These are phyloP conservation scores for Natator depressus DNA, from an alignment of 2,113 vertebrate species.

Conservation along the genomic window DNA sequence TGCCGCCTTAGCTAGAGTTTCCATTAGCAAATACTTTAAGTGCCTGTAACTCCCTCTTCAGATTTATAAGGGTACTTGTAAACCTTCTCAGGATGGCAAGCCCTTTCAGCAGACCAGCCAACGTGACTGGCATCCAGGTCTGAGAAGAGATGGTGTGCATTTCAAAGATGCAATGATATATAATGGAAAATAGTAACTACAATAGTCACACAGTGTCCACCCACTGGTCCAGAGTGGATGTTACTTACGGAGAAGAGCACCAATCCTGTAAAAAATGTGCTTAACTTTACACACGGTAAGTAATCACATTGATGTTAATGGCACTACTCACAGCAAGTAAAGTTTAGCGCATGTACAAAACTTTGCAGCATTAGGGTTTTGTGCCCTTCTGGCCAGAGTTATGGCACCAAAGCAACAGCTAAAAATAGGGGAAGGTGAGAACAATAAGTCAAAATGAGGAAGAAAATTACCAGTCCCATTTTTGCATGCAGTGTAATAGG, in stretches of 20 bases:
- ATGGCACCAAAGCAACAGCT: rapidly evolving
- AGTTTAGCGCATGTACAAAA: rapidly evolving
- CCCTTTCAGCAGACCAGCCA: background rate
- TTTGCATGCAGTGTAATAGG: background rate
- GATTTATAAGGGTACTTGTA: background rate
- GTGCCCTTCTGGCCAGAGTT: background rate
- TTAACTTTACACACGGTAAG: background rate
- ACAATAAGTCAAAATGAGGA: background rate
- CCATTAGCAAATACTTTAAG: conserved; percentile 47
- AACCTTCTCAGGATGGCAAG: background rate
- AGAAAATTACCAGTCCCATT: background rate
- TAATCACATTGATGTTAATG: rapidly evolving
- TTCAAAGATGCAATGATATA: background rate
- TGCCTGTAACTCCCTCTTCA: background rate
- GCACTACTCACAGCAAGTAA: rapidly evolving
- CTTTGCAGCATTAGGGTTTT: rapidly evolving
- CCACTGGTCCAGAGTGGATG: background rate
- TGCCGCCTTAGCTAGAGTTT: conserved; percentile 35
- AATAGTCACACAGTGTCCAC: background rate
- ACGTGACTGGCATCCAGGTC: background rate
- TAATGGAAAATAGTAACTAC: background rate
- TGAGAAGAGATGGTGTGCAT: background rate
- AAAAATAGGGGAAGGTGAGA: background rate
- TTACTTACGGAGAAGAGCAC: background rate
- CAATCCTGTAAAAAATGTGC: background rate